Conservation (phyloP, 1,140 invertebrate genomes). For the Drosophila virilis region DNA sequence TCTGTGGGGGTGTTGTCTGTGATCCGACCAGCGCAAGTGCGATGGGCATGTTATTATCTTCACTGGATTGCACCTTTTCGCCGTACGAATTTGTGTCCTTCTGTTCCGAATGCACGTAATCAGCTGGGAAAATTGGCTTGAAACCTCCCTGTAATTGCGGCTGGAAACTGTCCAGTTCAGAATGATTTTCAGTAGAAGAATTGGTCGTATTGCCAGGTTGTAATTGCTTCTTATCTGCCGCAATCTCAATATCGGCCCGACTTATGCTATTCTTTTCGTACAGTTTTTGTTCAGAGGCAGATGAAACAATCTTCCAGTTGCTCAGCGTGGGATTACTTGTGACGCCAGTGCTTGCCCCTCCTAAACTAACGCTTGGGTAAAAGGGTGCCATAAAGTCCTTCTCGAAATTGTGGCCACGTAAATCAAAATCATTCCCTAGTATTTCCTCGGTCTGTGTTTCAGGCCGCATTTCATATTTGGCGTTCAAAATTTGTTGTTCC, state of each 20-base stretch:
- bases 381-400: conserved; percentile 90
- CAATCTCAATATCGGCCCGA: conserved; percentile 62
- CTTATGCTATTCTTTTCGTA: conserved; percentile 79
- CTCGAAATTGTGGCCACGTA: conserved; percentile 78
- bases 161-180: conserved; percentile 89
- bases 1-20: conserved; percentile 23
- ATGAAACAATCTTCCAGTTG: conserved; percentile 88
- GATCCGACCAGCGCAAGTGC: conserved; percentile 49
- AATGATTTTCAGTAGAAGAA: conserved; percentile 76
- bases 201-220: conserved; percentile 38
- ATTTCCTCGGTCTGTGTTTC: conserved; percentile 71
- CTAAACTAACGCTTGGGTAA: conserved; percentile 87
- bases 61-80: conserved; percentile 16
- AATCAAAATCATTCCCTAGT: conserved; percentile 70
- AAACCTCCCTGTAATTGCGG: conserved; percentile 89
- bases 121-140: conserved; percentile 87
- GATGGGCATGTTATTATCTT: conserved; percentile 51
- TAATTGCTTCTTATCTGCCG: conserved; percentile 40
- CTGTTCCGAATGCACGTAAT: conserved; percentile 59
- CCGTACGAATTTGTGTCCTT: conserved; percentile 19
- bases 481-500: conserved; percentile 62
- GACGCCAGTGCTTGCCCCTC: conserved; percentile 78
- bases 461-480: conserved; percentile 1
- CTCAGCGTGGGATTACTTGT: conserved; percentile 71
- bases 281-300: conserved; percentile 55